phyloP scores from a whole-genome alignment of 2,797 vertebrate genomes.

The Urocyon cinereoargenteus region DNA sequence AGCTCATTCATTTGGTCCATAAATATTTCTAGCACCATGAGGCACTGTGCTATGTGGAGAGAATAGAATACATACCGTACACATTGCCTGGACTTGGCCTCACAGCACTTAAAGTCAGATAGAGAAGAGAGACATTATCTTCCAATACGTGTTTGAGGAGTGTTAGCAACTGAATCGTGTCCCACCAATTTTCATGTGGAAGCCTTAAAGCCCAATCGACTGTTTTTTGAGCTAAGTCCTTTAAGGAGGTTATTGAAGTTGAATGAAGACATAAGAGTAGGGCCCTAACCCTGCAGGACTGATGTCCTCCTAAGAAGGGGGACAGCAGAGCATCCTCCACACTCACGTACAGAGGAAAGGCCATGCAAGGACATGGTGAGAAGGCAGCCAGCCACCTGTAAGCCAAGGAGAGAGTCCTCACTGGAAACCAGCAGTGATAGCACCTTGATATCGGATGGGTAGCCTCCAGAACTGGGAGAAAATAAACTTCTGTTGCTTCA shows the following conservation, averaged over 20 bases:
- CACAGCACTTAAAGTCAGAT: background rate
- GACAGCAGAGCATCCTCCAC: background rate
- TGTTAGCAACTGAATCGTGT: background rate
- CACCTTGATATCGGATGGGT: background rate
- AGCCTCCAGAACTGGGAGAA: background rate
- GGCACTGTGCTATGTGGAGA: background rate
- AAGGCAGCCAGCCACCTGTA: background rate
- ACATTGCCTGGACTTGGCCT: background rate
- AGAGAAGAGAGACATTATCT: background rate
- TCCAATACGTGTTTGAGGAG: background rate
- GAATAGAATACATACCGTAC: background rate
- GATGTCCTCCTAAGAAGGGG: background rate
- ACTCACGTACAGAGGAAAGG: background rate
- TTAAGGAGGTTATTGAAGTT: background rate
- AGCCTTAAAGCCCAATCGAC: background rate
- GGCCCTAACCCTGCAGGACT: background rate
- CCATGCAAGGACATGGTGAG: background rate
- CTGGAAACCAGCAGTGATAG: background rate
- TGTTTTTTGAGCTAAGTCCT: background rate
- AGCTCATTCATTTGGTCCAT: background rate
- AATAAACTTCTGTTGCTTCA: background rate
- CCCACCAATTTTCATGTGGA: background rate
- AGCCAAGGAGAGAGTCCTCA: background rate
- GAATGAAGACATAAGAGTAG: background rate
- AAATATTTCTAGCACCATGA: background rate